phyloP scores from a whole-genome alignment of 2,888 invertebrate genomes.

The Tetramorium bicarinatum region DNA sequence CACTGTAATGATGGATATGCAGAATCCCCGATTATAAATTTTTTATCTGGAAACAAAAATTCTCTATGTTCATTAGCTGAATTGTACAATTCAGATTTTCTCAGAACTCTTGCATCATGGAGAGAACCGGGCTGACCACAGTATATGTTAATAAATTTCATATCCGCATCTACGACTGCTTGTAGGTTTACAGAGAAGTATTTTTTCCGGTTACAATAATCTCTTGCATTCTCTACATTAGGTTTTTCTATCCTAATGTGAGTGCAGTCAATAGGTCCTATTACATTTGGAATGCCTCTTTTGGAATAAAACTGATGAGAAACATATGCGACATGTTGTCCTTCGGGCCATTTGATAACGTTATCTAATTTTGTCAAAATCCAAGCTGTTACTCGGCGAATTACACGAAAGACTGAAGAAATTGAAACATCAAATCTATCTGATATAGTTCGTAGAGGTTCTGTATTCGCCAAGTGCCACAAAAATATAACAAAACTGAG shows the following conservation, averaged over 20 bases:
- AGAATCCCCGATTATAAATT: constrained; percentile 5
- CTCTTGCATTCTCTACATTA: not conserved
- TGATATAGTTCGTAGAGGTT: not conserved
- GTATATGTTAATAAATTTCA: too few species aligned
- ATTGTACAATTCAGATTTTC: constrained; percentile 1
- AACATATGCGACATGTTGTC: not conserved
- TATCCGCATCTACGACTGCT: not conserved
- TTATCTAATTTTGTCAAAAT: constrained; percentile 13
- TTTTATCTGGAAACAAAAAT: not conserved
- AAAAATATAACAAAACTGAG: constrained; percentile 1
- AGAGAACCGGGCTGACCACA: too few species aligned
- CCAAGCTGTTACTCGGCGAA: not conserved
- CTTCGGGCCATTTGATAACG: constrained; percentile 5
- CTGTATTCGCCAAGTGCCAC: not conserved
- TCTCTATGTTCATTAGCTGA: constrained; percentile 13
- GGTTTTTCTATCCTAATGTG: not conserved
- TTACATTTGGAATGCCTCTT: not conserved
- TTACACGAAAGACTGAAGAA: constrained; percentile 9
- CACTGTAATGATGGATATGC: constrained; percentile 17
- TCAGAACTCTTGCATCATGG: not conserved
- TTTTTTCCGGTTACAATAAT: constrained; percentile 3
- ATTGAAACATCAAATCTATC: not conserved
- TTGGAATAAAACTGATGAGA: not conserved
- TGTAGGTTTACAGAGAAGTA: constrained; percentile 1
- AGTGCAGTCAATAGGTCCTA: constrained; percentile 6